Conservation (phyloP, 2,797 vertebrate species). For the Schizopygopsis pylzovi region DNA sequence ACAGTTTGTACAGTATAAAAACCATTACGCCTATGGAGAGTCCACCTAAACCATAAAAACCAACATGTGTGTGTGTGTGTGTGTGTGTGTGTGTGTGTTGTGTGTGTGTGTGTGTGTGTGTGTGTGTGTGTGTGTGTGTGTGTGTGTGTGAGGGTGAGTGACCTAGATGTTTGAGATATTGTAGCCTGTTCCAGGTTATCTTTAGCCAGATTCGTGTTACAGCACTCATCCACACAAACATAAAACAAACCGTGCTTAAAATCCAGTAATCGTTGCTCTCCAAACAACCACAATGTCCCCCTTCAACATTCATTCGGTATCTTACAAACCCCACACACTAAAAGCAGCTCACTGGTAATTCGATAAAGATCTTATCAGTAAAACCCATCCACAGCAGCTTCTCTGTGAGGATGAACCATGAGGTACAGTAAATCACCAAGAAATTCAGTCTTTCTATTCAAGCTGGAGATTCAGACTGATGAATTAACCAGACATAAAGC, state of each 20-base stretch:
- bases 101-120: background rate
- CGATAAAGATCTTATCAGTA: constrained; percentile 48
- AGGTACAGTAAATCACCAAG: constrained; percentile 15
- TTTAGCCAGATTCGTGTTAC: constrained; percentile 20
- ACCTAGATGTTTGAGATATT: constrained; percentile 17
- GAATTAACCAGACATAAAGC: constrained; percentile 19
- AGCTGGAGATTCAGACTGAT: constrained; percentile 24
- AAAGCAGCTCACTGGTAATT: constrained; percentile 40
- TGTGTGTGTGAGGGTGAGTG: background rate
- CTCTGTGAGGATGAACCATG: constrained; percentile 8
- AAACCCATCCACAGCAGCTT: constrained; percentile 26
- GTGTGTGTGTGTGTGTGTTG: background rate
- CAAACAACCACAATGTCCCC: constrained; percentile 5
- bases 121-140: too few species aligned
- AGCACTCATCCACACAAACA: constrained; percentile 34
- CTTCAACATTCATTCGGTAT: constrained; percentile 22
- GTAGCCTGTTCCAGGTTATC: constrained; percentile 12
- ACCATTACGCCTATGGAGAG: too few species aligned
- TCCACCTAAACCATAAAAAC: too few species aligned
- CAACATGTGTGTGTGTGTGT: background rate
- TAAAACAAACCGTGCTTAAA: constrained; percentile 1
- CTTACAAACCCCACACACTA: constrained; percentile 31
- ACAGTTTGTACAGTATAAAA: too few species aligned
- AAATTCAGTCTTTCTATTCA: constrained; percentile 14
- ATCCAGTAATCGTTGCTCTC: background rate